Evolutionary conservation across 2,797 vertebrate genomes (phyloP).

Genomic region (Eleutherodactylus coqui): DNA sequence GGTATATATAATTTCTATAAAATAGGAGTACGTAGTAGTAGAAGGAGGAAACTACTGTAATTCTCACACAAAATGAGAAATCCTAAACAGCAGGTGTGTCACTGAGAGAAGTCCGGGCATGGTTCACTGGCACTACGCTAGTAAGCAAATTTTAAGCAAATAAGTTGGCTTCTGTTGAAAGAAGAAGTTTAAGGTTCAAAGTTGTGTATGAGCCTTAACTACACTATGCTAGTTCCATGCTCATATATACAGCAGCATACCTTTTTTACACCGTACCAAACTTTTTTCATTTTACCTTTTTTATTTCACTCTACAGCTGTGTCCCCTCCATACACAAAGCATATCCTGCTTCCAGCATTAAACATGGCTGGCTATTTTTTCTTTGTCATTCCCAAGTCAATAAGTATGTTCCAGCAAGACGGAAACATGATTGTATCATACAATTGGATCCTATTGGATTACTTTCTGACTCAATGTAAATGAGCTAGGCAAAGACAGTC

Average conservation of each 20-base stretch:
- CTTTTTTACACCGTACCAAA: no score
- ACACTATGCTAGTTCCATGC: not conserved
- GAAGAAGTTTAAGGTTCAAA: constrained; percentile 1
- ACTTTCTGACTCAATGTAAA: not conserved
- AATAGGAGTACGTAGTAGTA: not conserved
- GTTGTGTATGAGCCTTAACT: not conserved
- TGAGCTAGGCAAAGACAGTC: no score
- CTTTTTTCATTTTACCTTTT: no score
- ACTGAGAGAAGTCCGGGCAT: constrained; percentile 37
- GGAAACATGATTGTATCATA: not conserved
- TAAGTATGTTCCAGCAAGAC: not conserved
- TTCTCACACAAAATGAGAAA: not conserved
- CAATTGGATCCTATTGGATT: constrained; percentile 26
- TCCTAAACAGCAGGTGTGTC: constrained; percentile 43
- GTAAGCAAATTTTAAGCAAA: constrained; percentile 33
- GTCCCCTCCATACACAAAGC: not conserved
- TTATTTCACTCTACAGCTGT: not conserved
- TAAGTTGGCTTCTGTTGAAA: constrained; percentile 38
- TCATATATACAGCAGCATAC: no score
- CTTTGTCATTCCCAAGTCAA: not conserved
- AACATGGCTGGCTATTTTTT: not conserved
- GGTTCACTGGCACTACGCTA: constrained; percentile 37
- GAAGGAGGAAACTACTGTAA: not conserved
- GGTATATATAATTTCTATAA: not conserved
- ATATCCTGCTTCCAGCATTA: not conserved